A percentile compares a stretch with the other conserved stretches of the same genome.
These are phyloP conservation scores for Tylochromis polylepis DNA, from an alignment of 2,113 vertebrate species.

Conservation along the genomic window DNA sequence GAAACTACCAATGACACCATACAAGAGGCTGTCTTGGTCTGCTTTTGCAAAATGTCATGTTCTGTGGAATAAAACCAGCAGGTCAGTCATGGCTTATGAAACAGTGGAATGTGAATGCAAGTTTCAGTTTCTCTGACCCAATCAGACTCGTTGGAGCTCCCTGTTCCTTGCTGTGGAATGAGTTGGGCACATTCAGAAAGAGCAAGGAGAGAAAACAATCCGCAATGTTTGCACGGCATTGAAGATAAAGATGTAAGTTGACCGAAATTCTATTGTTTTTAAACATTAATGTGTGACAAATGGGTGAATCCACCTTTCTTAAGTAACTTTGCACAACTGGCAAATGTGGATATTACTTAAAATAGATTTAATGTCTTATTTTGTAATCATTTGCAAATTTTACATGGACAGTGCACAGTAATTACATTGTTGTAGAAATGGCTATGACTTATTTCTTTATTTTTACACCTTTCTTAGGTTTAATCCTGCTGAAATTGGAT, in stretches of 20 bases:
- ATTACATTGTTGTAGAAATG: neutral
- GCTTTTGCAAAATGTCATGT: too few species aligned
- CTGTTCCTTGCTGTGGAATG: too few species aligned
- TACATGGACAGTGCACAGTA: neutral
- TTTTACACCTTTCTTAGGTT: neutral
- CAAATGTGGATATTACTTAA: neutral
- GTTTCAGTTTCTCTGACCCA: too few species aligned
- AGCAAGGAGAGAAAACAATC: neutral
- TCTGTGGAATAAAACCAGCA: too few species aligned
- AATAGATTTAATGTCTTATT: neutral
- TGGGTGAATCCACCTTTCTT: neutral
- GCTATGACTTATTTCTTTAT: neutral
- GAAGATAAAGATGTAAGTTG: neutral
- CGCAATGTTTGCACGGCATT: neutral
- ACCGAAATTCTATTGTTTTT: neutral
- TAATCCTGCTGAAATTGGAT: neutral
- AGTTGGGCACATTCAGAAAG: neutral
- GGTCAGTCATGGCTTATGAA: too few species aligned
- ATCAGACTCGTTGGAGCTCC: too few species aligned
- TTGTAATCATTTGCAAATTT: neutral
- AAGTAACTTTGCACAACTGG: neutral
- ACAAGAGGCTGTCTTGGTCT: too few species aligned
- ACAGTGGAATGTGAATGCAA: too few species aligned
- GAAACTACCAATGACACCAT: too few species aligned
- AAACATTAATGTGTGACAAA: neutral